These are phyloP conservation scores for Chiloscyllium punctatum DNA, from an alignment of 2,797 vertebrate species.

Conservation along the genomic window DNA sequence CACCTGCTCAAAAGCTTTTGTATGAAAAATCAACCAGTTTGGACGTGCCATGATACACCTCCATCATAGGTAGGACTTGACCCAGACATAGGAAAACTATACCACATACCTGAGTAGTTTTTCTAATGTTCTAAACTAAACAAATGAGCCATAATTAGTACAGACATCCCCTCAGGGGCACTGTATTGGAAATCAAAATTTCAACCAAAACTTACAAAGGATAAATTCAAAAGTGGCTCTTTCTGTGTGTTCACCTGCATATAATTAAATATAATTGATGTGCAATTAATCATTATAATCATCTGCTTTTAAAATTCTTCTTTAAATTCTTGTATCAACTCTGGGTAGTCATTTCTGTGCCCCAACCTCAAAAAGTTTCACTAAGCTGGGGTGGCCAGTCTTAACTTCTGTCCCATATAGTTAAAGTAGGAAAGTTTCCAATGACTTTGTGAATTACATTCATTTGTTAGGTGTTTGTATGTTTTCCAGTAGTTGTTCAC, in stretches of 20 bases:
- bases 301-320: neutral
- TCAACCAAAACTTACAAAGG: too few species aligned
- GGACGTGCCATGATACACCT: too few species aligned
- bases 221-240: neutral
- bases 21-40: too few species aligned
- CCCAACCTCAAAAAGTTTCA: neutral
- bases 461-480: neutral
- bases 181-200: too few species aligned
- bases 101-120: too few species aligned
- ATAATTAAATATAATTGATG: too few species aligned
- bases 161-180: too few species aligned
- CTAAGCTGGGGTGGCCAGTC: neutral
- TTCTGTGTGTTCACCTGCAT: neutral
- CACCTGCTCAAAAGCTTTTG: too few species aligned
- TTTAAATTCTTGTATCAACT: neutral
- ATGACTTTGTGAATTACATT: neutral
- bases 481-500: neutral
- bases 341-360: neutral
- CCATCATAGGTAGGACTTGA: too few species aligned
- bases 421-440: neutral
- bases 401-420: neutral
- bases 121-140: too few species aligned
- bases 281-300: neutral
- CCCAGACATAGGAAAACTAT: too few species aligned
- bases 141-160: too few species aligned